Base-by-base conservation (phyloP, 2,113 vertebrate species). In the Neolamprologus modestus region DNA sequence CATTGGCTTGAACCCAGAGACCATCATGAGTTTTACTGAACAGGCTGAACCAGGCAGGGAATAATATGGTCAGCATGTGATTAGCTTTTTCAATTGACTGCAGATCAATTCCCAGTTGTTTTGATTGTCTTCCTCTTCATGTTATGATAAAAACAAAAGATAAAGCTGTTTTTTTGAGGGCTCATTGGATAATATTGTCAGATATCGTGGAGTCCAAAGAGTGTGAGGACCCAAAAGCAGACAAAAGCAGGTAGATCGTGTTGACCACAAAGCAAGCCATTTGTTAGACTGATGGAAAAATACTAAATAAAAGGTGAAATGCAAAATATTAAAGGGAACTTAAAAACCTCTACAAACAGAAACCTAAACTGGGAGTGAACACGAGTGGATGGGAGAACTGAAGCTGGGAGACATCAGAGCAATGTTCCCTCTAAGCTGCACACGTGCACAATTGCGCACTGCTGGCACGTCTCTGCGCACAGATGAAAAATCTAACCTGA, bases 401-500 rank as follows among this genome's bases (percentile, higher is more conserved):
- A 57, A 57, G 54, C 24, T 57, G 54, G 54, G 4, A 57, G 54
- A 57, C 24, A 57, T 26, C 1, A 55, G 54, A 13, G 54, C 9
- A 52, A 52, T 5, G 50, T 9, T 52, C 17, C 50, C 50, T 9
- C 17, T n/a, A 52, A 54, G n/a, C 40, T 28, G 24, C 24, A 26
- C n/a, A n/a, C n/a, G n/a, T n/a, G n/a, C n/a, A n/a, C n/a, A n/a
- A n/a, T n/a, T n/a, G n/a, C n/a, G n/a, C 24, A 26, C 26, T 26
- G 26, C 26, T 4, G 10, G 10, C 53, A 4, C 2, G 9, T 54
- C 53, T 54, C n/a, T 54, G 53, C 2, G 0, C 53, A 54, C n/a
- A 54, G 6, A 54, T 7, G 0, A 7, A 54, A 4, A 1, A 54
- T 24, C n/a, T 2, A 2, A 54, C n/a, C n/a, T 54, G 53, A 54